Conservation (phyloP, 1,140 invertebrate species). For the Solenopsis fugax region DNA sequence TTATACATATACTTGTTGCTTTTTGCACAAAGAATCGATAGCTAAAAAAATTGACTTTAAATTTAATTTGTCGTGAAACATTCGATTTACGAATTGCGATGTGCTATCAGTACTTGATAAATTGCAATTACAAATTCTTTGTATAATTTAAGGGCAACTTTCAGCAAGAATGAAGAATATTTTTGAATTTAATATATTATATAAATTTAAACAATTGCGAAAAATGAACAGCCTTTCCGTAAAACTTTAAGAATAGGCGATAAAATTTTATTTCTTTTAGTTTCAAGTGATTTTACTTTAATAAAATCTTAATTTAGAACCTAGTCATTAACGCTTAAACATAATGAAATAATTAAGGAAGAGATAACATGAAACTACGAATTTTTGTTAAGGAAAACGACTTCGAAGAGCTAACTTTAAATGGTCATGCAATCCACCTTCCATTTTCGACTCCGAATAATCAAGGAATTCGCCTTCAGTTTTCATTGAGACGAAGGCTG, state of each 20-base stretch:
- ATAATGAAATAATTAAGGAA: background rate
- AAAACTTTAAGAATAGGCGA: background rate
- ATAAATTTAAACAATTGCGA: background rate
- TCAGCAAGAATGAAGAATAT: background rate
- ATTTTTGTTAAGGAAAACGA: background rate
- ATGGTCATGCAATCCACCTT: background rate
- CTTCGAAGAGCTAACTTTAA: background rate
- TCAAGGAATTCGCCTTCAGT: background rate
- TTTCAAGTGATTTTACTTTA: background rate
- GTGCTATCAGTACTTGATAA: background rate
- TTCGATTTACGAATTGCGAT: background rate
- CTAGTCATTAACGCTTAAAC: background rate
- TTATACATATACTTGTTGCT: slow-evolving; percentile 9
- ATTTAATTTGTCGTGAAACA: background rate
- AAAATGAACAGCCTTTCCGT: background rate
- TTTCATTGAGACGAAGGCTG: slow-evolving; percentile 16
- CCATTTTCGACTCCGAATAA: background rate
- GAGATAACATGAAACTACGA: background rate
- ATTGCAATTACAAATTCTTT: background rate
- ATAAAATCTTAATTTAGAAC: background rate
- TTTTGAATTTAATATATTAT: background rate
- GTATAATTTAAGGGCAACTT: background rate
- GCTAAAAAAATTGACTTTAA: background rate
- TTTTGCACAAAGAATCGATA: background rate
- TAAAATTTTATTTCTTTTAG: background rate